Conservation (phyloP, 2,797 vertebrate species). For the Pagetopsis macropterus region DNA sequence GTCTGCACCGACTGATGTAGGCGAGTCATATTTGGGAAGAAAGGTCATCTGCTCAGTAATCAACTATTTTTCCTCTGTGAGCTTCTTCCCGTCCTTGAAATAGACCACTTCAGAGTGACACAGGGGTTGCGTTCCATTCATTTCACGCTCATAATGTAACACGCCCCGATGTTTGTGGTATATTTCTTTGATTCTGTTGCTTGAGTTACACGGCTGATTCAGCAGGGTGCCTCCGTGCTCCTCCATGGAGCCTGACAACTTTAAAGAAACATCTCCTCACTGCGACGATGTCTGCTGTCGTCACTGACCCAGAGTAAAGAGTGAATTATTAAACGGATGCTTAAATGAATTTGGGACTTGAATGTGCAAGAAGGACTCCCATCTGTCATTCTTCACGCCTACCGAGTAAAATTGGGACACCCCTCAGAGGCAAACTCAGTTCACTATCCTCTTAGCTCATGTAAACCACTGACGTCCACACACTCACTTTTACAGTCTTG, state of each 20-base stretch:
- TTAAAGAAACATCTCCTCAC: conserved; percentile 38
- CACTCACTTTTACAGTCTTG: conserved; percentile 13
- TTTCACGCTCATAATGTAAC: conserved; percentile 54
- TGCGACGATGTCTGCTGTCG: conserved; percentile 30
- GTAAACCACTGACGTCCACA: not conserved
- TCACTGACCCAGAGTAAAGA: conserved; percentile 6
- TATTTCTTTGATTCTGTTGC: conserved; percentile 64
- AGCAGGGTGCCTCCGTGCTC: conserved; percentile 48
- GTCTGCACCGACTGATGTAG: conserved; percentile 3
- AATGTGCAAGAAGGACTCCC: conserved; percentile 37
- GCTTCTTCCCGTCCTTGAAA: not conserved
- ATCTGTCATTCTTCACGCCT: conserved; percentile 39
- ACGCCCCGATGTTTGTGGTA: conserved; percentile 36
- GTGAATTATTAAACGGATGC: conserved; percentile 25
- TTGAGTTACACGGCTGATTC: conserved; percentile 66
- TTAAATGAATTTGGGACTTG: conserved; percentile 24
- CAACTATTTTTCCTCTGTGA: not conserved
- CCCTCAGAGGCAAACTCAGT: conserved; percentile 38
- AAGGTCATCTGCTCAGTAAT: conserved; percentile 28
- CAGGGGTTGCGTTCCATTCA: conserved; percentile 43
- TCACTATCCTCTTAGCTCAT: conserved; percentile 1
- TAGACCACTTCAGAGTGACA: conserved; percentile 7
- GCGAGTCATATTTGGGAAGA: conserved; percentile 54
- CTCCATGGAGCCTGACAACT: conserved; percentile 24
- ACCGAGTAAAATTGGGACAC: conserved; percentile 50